Conservation (phyloP, 2,113 vertebrate species). For the Scartelaos histophorus region DNA sequence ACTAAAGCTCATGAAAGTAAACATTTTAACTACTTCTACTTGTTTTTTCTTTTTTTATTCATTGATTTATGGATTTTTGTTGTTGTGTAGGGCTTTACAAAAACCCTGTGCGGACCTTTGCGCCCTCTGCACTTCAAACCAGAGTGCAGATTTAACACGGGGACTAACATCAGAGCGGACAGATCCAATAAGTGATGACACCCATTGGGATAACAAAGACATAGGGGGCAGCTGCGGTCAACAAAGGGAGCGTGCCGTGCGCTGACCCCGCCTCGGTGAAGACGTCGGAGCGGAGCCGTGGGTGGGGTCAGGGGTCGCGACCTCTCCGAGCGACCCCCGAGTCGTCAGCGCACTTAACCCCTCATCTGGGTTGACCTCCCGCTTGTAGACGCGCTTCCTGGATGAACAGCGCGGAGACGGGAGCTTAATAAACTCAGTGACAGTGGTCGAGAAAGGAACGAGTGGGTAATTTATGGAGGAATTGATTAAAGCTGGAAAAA, state of each 20-base stretch:
- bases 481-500: neutral
- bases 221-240: slow-evolving; percentile 59
- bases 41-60: too few species aligned
- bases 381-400: slow-evolving; percentile 44
- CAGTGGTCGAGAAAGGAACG: slow-evolving; percentile 31
- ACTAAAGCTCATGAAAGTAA: too few species aligned
- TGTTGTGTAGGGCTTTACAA: too few species aligned
- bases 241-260: slow-evolving; percentile 52
- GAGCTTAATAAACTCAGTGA: slow-evolving; percentile 29
- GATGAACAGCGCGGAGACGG: slow-evolving; percentile 25
- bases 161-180: neutral
- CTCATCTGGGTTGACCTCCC: slow-evolving; percentile 63
- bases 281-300: slow-evolving; percentile 23
- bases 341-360: slow-evolving; percentile 74
- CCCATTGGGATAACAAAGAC: slow-evolving; percentile 65
- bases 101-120: neutral
- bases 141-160: neutral
- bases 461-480: slow-evolving; percentile 27
- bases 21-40: too few species aligned
- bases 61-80: too few species aligned
- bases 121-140: neutral
- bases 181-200: slow-evolving; percentile 23
- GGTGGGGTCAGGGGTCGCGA: slow-evolving; percentile 59
- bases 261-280: slow-evolving; percentile 7
- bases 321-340: slow-evolving; percentile 59